Percentiles rank a stretch among this genome's conserved stretches.
These are phyloP conservation scores for Seriola quinqueradiata DNA, from an alignment of 2,113 vertebrate species.

Conservation along the genomic window DNA sequence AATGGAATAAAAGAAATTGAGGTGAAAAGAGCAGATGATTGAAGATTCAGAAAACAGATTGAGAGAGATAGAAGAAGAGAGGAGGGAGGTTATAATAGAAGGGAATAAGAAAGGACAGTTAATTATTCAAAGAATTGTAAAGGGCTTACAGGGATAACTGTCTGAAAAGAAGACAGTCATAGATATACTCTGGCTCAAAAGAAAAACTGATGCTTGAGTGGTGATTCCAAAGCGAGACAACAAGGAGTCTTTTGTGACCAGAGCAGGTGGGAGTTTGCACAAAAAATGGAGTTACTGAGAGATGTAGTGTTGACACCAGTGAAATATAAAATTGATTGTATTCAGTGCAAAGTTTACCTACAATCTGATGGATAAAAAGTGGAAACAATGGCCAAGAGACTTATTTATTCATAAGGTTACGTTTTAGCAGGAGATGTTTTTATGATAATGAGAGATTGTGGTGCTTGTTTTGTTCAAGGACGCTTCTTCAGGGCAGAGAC, in stretches of 20 bases:
- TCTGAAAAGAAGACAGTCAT: conserved; percentile 20
- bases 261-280: neutral
- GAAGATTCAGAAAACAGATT: conserved; percentile 33
- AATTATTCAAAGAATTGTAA: conserved; percentile 49
- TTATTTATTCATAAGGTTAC: neutral
- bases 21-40: conserved; percentile 47
- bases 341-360: neutral
- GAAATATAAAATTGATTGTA: neutral
- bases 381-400: neutral
- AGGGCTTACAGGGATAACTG: conserved; percentile 32
- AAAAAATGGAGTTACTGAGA: neutral
- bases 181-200: neutral
- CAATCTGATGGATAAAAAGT: neutral
- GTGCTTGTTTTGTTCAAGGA: neutral
- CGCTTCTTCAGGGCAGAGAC: neutral
- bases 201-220: neutral
- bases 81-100: conserved; percentile 26
- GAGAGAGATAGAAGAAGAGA: conserved; percentile 22
- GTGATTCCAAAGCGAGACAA: conserved; percentile 10
- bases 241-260: neutral
- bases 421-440: neutral
- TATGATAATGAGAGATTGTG: neutral
- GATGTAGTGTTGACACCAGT: no score
- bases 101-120: conserved; percentile 57
- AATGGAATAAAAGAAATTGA: conserved; percentile 39